phyloP scores from a whole-genome alignment of 2,113 vertebrate species.

The Todiramphus chloris region DNA sequence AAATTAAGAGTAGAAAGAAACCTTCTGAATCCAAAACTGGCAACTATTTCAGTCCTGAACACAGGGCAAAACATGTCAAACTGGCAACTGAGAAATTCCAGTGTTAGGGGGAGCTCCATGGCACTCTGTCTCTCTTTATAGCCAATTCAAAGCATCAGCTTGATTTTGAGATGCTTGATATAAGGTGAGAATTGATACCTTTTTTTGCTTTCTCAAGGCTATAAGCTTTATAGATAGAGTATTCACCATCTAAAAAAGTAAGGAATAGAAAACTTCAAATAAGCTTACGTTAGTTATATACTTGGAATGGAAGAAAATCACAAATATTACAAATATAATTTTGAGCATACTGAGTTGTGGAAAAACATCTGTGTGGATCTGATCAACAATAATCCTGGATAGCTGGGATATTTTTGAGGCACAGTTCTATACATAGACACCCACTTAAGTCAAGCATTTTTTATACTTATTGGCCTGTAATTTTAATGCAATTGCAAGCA shows the following conservation, averaged over 20 bases:
- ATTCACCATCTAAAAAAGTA: background rate
- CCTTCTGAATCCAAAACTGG: background rate
- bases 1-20: background rate
- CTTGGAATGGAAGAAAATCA: background rate
- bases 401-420: background rate
- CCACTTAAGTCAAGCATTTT: background rate
- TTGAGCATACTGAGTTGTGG: background rate
- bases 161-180: background rate
- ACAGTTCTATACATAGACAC: background rate
- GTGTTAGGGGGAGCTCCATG: background rate
- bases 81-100: background rate
- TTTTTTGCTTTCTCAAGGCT: background rate
- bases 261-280: background rate
- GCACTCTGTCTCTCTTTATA: background rate
- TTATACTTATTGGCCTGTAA: background rate
- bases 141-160: background rate
- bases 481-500: slow-evolving; percentile 39
- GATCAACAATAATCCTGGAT: background rate
- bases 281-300: background rate
- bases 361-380: background rate
- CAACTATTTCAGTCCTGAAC: background rate
- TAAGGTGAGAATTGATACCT: background rate
- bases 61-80: background rate
- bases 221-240: background rate
- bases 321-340: background rate